Percentiles rank a stretch among this genome's conserved stretches.
Evolutionary conservation across 2,797 vertebrate species (phyloP).

Genomic region (Eurystomus glaucurus): DNA sequence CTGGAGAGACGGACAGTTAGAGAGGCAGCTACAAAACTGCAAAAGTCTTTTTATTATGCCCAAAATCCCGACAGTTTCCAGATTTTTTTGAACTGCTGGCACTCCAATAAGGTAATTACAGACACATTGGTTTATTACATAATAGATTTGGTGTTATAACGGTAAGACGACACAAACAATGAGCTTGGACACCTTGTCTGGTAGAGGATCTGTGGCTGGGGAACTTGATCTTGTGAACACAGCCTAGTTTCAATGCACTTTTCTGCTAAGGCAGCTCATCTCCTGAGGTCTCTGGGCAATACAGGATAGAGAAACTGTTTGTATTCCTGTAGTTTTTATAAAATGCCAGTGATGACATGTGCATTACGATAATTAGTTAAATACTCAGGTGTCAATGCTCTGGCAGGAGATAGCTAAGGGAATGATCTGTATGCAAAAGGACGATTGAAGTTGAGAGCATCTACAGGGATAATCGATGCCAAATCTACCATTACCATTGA

Average conservation of each 20-base stretch:
- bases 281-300: neutral
- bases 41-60: neutral
- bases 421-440: constrained; percentile 1
- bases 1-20: neutral
- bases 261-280: neutral
- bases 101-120: neutral
- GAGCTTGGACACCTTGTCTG: neutral
- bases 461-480: constrained; percentile 40
- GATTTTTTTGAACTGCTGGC: neutral
- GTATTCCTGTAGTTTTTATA: neutral
- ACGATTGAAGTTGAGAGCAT: constrained; percentile 32
- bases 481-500: constrained; percentile 44
- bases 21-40: neutral
- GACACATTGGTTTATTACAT: neutral
- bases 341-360: neutral
- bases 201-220: neutral
- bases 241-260: neutral
- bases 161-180: neutral
- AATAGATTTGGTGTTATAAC: neutral
- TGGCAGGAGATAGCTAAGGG: constrained; percentile 11
- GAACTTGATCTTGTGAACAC: neutral
- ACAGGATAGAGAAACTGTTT: neutral
- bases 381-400: neutral
- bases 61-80: neutral
- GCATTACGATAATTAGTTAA: constrained; percentile 16